phyloP scores from a whole-genome alignment of 2,113 vertebrate genomes.

The Delphinus delphis region DNA sequence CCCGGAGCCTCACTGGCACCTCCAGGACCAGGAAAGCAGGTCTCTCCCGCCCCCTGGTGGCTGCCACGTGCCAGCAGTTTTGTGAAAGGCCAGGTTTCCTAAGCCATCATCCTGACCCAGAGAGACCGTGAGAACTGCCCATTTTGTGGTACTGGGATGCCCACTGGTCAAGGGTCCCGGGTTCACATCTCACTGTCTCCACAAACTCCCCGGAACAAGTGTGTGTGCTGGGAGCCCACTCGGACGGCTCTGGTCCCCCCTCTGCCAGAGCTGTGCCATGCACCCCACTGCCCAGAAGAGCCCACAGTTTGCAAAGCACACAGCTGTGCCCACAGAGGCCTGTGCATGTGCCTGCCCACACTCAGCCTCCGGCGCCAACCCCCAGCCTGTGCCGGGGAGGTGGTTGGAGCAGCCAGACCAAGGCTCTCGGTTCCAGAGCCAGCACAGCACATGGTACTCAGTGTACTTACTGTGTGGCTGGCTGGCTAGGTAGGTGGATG shows the following conservation, averaged over 20 bases:
- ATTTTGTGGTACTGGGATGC: background rate
- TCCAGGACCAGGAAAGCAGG: fast-evolving
- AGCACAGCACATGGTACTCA: background rate
- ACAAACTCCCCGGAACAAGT: background rate
- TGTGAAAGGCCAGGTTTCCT: background rate
- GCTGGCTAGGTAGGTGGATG: background rate
- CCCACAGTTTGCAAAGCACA: background rate
- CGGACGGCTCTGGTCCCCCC: background rate
- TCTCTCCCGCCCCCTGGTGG: constrained; percentile 26
- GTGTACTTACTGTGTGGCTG: fast-evolving
- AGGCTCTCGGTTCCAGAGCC: background rate
- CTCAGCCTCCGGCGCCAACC: background rate
- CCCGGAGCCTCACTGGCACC: fast-evolving
- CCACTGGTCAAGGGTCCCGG: background rate
- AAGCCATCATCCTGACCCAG: too few species aligned
- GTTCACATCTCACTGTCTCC: background rate
- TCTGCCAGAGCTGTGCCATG: background rate
- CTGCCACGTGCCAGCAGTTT: background rate
- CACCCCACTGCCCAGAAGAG: background rate
- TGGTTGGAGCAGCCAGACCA: too few species aligned
- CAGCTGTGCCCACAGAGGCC: too few species aligned
- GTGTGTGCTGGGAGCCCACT: background rate
- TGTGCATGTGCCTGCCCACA: background rate
- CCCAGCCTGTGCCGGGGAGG: background rate
- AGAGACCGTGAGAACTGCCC: background rate